A percentile compares a stretch with the other conserved stretches of the same genome.
Conservation (phyloP, 2,888 invertebrate genomes). For the Helleia helle region DNA sequence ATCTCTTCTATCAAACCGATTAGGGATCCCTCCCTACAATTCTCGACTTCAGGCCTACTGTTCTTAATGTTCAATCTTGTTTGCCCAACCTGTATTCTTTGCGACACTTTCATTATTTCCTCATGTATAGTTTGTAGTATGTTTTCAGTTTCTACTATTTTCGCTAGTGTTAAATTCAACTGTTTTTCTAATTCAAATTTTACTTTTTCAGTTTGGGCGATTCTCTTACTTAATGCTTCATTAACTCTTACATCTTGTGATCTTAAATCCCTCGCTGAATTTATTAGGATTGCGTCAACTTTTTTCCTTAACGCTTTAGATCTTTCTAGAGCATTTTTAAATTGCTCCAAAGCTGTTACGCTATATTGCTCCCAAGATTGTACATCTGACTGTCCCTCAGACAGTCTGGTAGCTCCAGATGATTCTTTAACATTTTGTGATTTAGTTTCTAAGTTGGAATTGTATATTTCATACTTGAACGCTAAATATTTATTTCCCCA, state of each 20-base stretch:
- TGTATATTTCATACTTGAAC: conserved; percentile 82
- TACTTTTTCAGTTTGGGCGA: conserved; percentile 84
- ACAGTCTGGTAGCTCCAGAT: conserved; percentile 85
- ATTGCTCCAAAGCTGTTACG: conserved; percentile 80
- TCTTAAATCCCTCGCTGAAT: conserved; percentile 85
- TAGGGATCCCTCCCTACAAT: conserved; percentile 59
- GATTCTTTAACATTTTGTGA: conserved; percentile 82
- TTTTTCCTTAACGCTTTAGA: conserved; percentile 81
- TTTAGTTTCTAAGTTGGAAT: conserved; percentile 80
- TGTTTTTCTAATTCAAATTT: conserved; percentile 81
- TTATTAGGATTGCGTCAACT: conserved; percentile 81
- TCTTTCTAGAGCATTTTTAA: conserved; percentile 81
- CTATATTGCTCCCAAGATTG: conserved; percentile 89
- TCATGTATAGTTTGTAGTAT: conserved; percentile 52
- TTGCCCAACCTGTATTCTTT: conserved; percentile 59
- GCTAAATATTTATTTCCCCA: conserved; percentile 92
- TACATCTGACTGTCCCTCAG: conserved; percentile 87
- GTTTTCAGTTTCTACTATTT: conserved; percentile 60
- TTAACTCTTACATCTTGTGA: conserved; percentile 88
- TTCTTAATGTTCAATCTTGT: conserved; percentile 58
- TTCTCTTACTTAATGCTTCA: conserved; percentile 79
- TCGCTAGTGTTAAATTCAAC: conserved; percentile 61
- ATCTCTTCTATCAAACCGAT: conserved; percentile 58
- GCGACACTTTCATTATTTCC: conserved; percentile 54
- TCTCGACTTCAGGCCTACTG: conserved; percentile 54